Evolutionary conservation across 2,888 invertebrate genomes (phyloP).

Genomic region (Microchrysa polita): DNA sequence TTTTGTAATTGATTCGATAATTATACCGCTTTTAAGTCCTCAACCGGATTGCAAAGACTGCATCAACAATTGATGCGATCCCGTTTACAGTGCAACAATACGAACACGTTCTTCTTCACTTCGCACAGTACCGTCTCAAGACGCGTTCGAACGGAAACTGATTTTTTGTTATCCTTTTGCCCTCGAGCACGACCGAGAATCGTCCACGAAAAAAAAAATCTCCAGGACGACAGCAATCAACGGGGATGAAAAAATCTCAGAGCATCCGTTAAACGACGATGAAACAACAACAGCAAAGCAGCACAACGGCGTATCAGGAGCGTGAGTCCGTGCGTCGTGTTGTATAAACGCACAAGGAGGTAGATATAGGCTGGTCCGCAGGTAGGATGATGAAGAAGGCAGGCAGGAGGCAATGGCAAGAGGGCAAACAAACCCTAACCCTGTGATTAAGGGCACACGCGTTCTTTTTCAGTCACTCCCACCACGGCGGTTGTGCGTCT

Average conservation of each 20-base stretch:
- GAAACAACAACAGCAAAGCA: background rate
- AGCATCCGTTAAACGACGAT: background rate
- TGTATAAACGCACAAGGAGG: no score
- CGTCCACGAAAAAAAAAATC: conserved; percentile 29
- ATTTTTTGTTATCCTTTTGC: conserved; percentile 50
- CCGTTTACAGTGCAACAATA: background rate
- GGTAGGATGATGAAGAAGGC: no score
- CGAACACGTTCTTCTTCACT: no score
- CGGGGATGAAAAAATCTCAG: background rate
- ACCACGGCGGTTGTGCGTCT: background rate
- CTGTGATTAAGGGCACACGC: background rate
- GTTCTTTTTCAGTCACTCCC: conserved; percentile 33
- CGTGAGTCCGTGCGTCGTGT: no score
- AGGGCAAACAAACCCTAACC: no score
- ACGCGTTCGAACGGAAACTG: conserved; percentile 49
- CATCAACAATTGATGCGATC: no score
- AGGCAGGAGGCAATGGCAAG: no score
- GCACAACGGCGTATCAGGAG: background rate
- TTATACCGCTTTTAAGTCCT: no score
- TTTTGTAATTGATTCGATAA: background rate
- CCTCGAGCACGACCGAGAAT: conserved; percentile 40
- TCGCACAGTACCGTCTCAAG: conserved; percentile 29
- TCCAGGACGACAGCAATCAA: background rate
- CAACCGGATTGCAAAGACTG: no score
- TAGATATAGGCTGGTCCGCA: no score